Evolutionary conservation across 2,113 vertebrate genomes (phyloP).

Genomic region (Cheirogaleus medius): DNA sequence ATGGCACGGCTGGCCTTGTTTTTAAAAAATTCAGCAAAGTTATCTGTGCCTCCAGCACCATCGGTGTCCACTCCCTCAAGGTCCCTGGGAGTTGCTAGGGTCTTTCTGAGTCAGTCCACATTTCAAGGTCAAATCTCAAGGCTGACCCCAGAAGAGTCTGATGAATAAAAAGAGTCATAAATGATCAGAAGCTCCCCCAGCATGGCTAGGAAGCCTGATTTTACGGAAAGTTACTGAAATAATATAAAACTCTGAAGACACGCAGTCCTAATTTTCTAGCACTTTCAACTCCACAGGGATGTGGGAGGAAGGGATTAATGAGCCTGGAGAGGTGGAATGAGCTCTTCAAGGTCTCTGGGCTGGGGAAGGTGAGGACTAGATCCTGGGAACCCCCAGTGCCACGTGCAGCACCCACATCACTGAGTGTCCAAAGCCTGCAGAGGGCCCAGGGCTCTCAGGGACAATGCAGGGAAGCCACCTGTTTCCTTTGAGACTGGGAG

Average conservation of each 20-base stretch:
- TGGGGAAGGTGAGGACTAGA: neutral
- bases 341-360: neutral
- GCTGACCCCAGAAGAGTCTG: neutral
- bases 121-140: neutral
- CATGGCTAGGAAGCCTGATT: neutral
- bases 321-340: neutral
- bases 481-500: neutral
- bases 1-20: neutral
- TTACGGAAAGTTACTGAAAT: neutral
- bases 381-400: too few species aligned
- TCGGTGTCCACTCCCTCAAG: neutral
- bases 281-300: neutral
- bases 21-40: neutral
- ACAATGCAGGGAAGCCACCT: neutral
- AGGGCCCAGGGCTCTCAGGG: neutral
- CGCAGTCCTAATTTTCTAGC: neutral
- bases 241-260: neutral
- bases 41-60: neutral
- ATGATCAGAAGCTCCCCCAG: neutral
- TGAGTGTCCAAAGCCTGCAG: neutral
- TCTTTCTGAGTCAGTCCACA: neutral
- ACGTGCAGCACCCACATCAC: rapidly evolving
- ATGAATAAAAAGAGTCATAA: too few species aligned
- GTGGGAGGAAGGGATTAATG: neutral
- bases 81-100: neutral